A percentile compares a stretch with the other conserved stretches of the same genome.
Conservation (phyloP, 2,888 invertebrate species). For the Lasioglossum malachurum region DNA sequence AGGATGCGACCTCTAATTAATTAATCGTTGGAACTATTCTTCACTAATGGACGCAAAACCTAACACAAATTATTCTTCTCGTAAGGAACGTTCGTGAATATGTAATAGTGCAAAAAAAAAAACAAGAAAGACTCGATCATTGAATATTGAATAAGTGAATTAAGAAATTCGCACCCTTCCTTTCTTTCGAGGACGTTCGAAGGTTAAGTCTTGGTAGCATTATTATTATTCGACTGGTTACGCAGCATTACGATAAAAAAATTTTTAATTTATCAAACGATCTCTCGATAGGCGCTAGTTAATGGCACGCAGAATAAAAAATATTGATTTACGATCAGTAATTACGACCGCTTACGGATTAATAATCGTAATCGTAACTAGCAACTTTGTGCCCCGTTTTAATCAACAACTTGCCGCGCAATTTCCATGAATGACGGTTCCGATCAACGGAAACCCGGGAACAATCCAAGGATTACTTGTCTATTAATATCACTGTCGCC, state of each 20-base stretch:
- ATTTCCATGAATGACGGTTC: slow-evolving; percentile 1
- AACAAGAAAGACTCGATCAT: background rate
- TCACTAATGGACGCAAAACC: background rate
- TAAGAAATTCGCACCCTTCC: background rate
- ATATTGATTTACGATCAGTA: background rate
- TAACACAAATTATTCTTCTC: background rate
- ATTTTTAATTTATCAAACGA: background rate
- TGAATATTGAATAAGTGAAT: background rate
- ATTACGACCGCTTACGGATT: background rate
- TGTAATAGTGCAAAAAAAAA: no score
- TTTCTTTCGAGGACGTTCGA: background rate
- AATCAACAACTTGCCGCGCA: background rate
- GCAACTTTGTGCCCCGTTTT: background rate
- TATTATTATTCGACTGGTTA: background rate
- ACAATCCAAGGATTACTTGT: slow-evolving; percentile 31
- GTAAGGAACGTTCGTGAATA: no score
- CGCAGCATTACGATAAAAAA: background rate
- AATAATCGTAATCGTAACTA: background rate
- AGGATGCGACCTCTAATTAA: background rate
- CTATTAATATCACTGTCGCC: slow-evolving; percentile 23
- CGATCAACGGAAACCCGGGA: background rate
- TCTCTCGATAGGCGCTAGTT: background rate
- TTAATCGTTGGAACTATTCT: background rate
- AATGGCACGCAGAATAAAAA: background rate
- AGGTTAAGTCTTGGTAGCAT: background rate